phyloP scores from a whole-genome alignment of 2,797 vertebrate species.

The Pelodytes ibericus region DNA sequence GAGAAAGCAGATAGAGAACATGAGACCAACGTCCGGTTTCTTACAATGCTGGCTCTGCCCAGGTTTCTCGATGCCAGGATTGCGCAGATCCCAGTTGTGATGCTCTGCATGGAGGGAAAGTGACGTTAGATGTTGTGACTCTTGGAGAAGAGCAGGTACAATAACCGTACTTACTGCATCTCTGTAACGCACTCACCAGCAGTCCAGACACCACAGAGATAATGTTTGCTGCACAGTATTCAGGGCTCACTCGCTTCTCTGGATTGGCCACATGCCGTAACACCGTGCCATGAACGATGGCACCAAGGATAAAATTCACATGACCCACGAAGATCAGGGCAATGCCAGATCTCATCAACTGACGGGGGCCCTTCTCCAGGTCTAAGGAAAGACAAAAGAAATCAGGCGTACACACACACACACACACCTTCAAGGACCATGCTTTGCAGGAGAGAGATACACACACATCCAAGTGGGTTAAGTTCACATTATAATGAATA shows the following conservation, averaged over 20 bases:
- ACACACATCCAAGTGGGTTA: too few species aligned
- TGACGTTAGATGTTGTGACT: too few species aligned
- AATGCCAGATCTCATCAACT: conserved; percentile 85
- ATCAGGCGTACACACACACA: too few species aligned
- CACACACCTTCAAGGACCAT: not conserved
- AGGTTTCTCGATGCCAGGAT: conserved; percentile 88
- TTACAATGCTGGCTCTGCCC: conserved; percentile 59
- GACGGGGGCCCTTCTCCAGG: conserved; percentile 74
- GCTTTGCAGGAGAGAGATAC: not conserved
- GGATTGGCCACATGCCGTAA: conserved; percentile 89
- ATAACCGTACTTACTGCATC: too few species aligned
- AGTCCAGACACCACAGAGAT: conserved; percentile 89
- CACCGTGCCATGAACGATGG: conserved; percentile 89
- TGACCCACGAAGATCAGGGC: conserved; percentile 87
- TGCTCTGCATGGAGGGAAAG: conserved; percentile 52
- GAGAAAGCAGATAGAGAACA: too few species aligned
- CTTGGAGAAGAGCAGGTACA: too few species aligned
- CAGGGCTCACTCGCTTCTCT: conserved; percentile 70
- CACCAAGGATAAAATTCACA: conserved; percentile 86
- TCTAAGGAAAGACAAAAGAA: conserved; percentile 64
- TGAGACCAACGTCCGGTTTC: too few species aligned
- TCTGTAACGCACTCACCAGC: conserved; percentile 79
- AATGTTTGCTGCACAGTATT: conserved; percentile 84
- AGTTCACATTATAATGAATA: not conserved
- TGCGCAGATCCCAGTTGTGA: conserved; percentile 83